Evolutionary conservation across 1,140 invertebrate species (phyloP), one percentile per base, ranked within the genome.

Genomic region (Oncopodura yosiiana): DNA sequence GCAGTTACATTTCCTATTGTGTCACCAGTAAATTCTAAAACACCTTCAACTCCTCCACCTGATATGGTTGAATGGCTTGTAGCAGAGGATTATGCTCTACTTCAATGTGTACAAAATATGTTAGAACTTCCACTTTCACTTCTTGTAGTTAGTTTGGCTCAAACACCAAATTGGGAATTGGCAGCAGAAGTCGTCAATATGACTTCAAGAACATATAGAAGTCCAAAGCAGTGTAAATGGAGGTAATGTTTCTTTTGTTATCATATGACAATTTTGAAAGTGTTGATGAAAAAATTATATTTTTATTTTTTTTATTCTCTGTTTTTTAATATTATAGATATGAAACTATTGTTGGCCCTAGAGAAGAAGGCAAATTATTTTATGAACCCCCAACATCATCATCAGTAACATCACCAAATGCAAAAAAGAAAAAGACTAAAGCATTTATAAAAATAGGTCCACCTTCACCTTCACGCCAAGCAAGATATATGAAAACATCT

Each of bases 161-260:
- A 91, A 63, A 86, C 82, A 6, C 83, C 88, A 3, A 96, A 96
- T 73, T 96, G 92, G 92, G 93, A 96, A 69, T 75, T 95, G 56
- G 84, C 90, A 0, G 80, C 89, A n/a, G 92, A 96, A 66, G 77
- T 87, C 61, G 89, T 97, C 0, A 94, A 88, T 68, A 79, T 82
- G 45, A 79, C 80, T 0, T 84, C 86, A 19, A 75, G 83, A 50
- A 81, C 81, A 9, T 89, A 87, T 66, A 75, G 90, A 30, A 87
- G 90, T n/a, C 78, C 88, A 4, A 87, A 91, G 63, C 86, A 92
- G 65, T 94, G 91, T 67, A 80, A 83, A 50, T 80, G 79, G 66
- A 78, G 91, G 61, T 82, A 75, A 53, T 44, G 46, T 5, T 11
- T 56, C 16, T 43, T 36, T 54, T n/a, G n/a, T n/a, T n/a, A n/a